phyloP scores from a whole-genome alignment of 2,888 invertebrate genomes.

The Plemyria rubiginata region DNA sequence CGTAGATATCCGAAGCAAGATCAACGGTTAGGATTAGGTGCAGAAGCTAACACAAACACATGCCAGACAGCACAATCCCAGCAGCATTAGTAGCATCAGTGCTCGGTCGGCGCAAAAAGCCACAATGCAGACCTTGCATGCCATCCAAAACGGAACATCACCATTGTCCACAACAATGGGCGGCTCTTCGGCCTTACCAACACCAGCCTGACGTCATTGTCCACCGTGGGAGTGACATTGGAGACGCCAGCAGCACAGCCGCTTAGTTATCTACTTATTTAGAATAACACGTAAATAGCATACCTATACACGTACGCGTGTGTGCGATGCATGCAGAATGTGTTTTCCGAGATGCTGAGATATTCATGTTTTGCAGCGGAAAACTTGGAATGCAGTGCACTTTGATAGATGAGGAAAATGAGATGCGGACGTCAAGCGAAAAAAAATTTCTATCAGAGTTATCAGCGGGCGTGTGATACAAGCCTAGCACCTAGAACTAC shows the following conservation, averaged over 20 bases:
- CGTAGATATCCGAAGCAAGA: background rate
- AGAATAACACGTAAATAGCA: slow-evolving; percentile 23
- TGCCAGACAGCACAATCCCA: slow-evolving; percentile 21
- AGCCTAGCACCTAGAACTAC: too few species aligned
- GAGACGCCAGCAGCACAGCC: slow-evolving; percentile 40
- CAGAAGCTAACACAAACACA: slow-evolving; percentile 8
- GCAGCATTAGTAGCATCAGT: slow-evolving; percentile 37
- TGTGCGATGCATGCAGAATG: slow-evolving; percentile 28
- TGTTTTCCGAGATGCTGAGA: slow-evolving; percentile 15
- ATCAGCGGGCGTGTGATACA: too few species aligned
- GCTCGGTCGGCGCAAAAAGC: slow-evolving; percentile 41
- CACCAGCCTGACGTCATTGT: slow-evolving; percentile 56
- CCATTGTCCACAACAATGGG: slow-evolving; percentile 61
- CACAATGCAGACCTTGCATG: slow-evolving; percentile 48
- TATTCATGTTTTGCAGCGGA: slow-evolving; percentile 21
- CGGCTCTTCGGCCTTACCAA: slow-evolving; percentile 50
- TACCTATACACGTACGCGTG: background rate
- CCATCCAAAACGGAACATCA: slow-evolving; percentile 57
- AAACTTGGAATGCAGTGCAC: slow-evolving; percentile 25
- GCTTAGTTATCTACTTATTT: slow-evolving; percentile 33
- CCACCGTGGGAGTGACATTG: slow-evolving; percentile 78
- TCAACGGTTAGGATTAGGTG: background rate
- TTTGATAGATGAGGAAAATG: slow-evolving; percentile 23
- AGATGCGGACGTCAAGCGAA: slow-evolving; percentile 6
- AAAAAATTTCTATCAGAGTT: background rate